Evolutionary conservation across 2,113 vertebrate genomes (phyloP).

Genomic region (Tylochromis polylepis): DNA sequence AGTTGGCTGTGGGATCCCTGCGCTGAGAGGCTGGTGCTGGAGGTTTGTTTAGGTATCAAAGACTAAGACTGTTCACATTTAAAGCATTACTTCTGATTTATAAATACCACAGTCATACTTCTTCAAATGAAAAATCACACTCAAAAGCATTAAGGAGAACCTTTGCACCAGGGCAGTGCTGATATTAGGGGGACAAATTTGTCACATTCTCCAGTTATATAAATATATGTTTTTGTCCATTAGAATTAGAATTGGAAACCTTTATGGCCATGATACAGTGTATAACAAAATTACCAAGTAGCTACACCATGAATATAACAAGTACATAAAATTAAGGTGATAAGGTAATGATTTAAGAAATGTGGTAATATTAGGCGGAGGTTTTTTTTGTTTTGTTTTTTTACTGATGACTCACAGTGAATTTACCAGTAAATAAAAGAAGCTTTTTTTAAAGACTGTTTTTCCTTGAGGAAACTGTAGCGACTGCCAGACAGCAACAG

Average conservation of each 20-base stretch:
- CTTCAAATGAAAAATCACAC: not conserved
- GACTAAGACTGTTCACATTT: not conserved
- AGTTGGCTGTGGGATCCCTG: not conserved
- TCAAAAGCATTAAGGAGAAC: not conserved
- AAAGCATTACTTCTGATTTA: not conserved
- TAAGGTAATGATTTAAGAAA: not conserved
- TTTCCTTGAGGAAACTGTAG: not conserved
- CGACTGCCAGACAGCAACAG: not conserved
- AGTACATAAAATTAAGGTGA: not conserved
- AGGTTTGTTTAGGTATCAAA: conserved; percentile 41
- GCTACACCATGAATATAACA: not conserved
- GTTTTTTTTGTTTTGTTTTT: too few species aligned
- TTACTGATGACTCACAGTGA: not conserved
- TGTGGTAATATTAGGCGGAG: not conserved
- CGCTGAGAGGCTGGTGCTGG: conserved; percentile 17
- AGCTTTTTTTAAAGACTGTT: not conserved
- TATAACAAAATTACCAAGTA: not conserved
- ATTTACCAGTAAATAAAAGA: not conserved
- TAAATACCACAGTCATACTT: not conserved
- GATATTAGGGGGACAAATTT: not conserved
- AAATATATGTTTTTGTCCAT: not conserved
- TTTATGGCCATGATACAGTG: not conserved
- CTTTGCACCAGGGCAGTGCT: not conserved
- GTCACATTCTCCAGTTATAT: not conserved
- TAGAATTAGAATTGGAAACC: not conserved